phyloP scores from a whole-genome alignment of 2,888 invertebrate species.

The Melangyna quadrimaculata region DNA sequence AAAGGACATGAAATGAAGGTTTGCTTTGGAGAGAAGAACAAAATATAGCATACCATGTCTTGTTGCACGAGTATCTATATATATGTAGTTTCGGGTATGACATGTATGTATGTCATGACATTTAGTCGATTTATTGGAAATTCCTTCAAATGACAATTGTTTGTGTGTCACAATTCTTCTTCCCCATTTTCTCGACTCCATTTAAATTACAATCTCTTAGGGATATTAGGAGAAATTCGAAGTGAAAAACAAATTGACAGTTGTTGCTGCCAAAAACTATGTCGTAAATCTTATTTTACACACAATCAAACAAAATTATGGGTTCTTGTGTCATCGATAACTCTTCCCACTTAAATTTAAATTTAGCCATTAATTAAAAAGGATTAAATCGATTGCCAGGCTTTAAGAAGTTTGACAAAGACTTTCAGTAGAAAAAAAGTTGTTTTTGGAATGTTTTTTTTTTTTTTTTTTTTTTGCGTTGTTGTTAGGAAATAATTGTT shows the following conservation, averaged over 20 bases:
- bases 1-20: background rate
- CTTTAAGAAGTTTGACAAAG: background rate
- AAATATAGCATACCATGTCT: conserved; percentile 22
- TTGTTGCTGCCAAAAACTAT: conserved; percentile 43
- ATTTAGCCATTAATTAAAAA: conserved; percentile 31
- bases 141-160: conserved; percentile 53
- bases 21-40: background rate
- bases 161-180: background rate
- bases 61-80: no score
- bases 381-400: conserved; percentile 20
- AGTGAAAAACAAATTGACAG: conserved; percentile 17
- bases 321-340: conserved; percentile 39
- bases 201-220: conserved; percentile 45
- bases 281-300: conserved; percentile 41
- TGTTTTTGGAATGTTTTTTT: background rate
- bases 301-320: conserved; percentile 23
- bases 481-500: no score
- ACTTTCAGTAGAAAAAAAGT: background rate
- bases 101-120: conserved; percentile 67
- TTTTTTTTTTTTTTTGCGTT: no score
- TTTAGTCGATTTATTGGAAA: conserved; percentile 65
- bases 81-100: conserved; percentile 42
- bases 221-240: conserved; percentile 18
- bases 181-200: conserved; percentile 19
- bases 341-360: background rate